Evolutionary conservation across 2,888 invertebrate species (phyloP), one percentile per base, ranked within the genome.

Genomic region (Leptogaster cylindrica): DNA sequence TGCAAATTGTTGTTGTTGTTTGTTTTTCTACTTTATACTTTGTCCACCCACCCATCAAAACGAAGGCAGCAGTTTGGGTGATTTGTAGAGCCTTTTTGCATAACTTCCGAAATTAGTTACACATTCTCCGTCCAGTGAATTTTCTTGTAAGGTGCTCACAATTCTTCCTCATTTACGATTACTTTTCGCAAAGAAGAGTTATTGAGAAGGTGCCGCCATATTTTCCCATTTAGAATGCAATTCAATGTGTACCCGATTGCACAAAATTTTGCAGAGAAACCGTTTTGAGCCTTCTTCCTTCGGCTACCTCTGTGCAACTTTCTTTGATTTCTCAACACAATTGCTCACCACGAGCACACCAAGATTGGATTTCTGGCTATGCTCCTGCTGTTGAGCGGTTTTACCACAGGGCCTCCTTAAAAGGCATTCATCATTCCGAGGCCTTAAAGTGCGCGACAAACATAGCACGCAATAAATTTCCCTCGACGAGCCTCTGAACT

Each of bases 361-460:
- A 8, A 8, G 5, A 39, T 39, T 39, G n/a, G n/a, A n/a, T n/a
- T n/a, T n/a, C n/a, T n/a, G n/a, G n/a, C n/a, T 31, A 31, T 39
- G 4, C 46, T 8, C 0, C 20, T 18, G 6, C 46, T 46, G 7
- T 18, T 18, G 16, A 20, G 46, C 20, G 10, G n/a, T 6, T 7
- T 7, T n/a, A 16, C 7, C 6, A 46, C n/a, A 58, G 25, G 58
- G 33, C 10, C 31, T 20, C 39, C 39, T 39, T 44, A 44, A 8
- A 27, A 28, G 28, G 61, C 61, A 61, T 61, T 61, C 61, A 61
- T 61, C 61, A 61, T 61, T 61, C 61, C n/a, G 27, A 39, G 27
- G 44, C 27, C 28, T 44, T 61, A 61, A 61, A 27, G 28, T 61
- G 16, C 23, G 44, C 61, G 61, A 41, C 27, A 61, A 61, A 61